These are phyloP conservation scores for Heliconius charithonia DNA, from an alignment of 2,888 invertebrate species.

Conservation along the genomic window DNA sequence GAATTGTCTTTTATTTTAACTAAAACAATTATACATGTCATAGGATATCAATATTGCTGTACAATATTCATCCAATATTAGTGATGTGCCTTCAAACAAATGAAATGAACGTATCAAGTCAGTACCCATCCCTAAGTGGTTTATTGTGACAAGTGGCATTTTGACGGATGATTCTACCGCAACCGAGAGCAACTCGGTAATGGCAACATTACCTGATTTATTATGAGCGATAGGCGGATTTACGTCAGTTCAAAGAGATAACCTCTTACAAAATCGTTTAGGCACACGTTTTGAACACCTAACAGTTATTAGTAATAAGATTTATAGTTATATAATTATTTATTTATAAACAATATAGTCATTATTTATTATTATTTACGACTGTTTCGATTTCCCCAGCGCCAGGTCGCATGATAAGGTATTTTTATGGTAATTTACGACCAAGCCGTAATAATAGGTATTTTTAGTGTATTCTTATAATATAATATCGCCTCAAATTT, in stretches of 20 bases:
- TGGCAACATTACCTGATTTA: slow-evolving; percentile 43
- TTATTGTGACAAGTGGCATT: slow-evolving; percentile 45
- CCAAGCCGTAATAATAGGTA: slow-evolving; percentile 15
- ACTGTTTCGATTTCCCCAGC: slow-evolving; percentile 3
- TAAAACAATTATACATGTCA: neutral
- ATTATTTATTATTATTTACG: slow-evolving; percentile 24
- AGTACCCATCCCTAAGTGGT: slow-evolving; percentile 35
- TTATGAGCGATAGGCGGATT: slow-evolving; percentile 42
- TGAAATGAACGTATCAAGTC: neutral
- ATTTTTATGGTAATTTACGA: slow-evolving; percentile 21
- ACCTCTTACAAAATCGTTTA: slow-evolving; percentile 36
- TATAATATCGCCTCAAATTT: neutral
- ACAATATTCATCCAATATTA: neutral
- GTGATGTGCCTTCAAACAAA: slow-evolving; percentile 2
- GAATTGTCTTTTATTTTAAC: neutral
- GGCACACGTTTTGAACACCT: slow-evolving; percentile 29
- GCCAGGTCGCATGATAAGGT: neutral
- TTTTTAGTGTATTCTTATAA: neutral
- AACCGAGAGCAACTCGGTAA: slow-evolving; percentile 37
- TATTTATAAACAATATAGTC: slow-evolving; percentile 24
- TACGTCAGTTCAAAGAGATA: slow-evolving; percentile 39
- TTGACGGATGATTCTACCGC: slow-evolving; percentile 44
- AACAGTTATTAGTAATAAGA: slow-evolving; percentile 18
- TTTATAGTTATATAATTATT: slow-evolving; percentile 28
- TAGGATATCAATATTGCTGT: neutral